A percentile compares a stretch with the other conserved stretches of the same genome.
phyloP scores from a whole-genome alignment of 2,797 vertebrate species.

The Sarcophilus harrisii region DNA sequence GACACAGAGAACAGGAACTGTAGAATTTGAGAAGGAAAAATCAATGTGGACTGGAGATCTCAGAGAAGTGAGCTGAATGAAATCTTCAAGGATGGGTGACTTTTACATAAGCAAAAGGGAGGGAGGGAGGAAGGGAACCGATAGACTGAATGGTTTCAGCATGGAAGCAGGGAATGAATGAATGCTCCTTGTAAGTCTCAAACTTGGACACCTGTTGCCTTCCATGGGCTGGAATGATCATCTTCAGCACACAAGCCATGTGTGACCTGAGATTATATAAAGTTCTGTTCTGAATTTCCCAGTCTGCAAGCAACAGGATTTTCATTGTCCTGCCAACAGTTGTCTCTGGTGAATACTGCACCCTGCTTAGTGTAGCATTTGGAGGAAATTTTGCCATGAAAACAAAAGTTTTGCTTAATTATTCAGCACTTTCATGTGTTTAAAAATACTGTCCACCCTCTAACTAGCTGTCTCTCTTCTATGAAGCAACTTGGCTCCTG shows the following conservation, averaged over 20 bases:
- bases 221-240: not conserved
- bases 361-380: constrained; percentile 59
- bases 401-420: constrained; percentile 75
- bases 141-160: constrained; percentile 8
- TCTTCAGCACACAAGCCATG: constrained; percentile 12
- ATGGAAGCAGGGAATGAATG: not conserved
- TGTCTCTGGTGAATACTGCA: constrained; percentile 63
- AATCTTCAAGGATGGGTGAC: not conserved
- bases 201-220: constrained; percentile 9
- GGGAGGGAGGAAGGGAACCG: not conserved
- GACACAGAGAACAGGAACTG: not conserved
- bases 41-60: not conserved
- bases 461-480: constrained; percentile 73
- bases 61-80: not conserved
- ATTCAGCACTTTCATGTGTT: constrained; percentile 69
- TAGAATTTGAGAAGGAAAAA: constrained; percentile 29
- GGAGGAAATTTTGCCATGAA: constrained; percentile 62
- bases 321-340: constrained; percentile 62
- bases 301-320: constrained; percentile 58
- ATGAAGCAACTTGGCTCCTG: constrained; percentile 56
- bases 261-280: constrained; percentile 31
- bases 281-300: constrained; percentile 50
- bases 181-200: constrained; percentile 48
- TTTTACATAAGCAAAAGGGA: constrained; percentile 11
- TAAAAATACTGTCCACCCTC: constrained; percentile 73